Evolutionary conservation across 2,797 vertebrate genomes (phyloP).

Genomic region (Sphenopsis melanotis): DNA sequence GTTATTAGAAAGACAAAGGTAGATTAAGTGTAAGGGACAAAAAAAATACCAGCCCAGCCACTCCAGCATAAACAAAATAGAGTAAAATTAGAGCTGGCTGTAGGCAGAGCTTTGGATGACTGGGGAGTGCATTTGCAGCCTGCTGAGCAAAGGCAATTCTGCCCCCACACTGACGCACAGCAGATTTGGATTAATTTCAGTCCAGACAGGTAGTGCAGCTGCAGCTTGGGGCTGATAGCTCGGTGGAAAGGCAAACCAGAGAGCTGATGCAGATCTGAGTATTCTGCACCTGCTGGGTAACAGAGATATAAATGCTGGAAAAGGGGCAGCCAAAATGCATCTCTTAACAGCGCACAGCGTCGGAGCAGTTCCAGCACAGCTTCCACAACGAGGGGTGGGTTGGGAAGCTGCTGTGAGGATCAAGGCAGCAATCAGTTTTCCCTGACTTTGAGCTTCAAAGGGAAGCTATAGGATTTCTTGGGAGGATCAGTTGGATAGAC

Average conservation of each 20-base stretch:
- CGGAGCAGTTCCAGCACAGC: conserved; percentile 5
- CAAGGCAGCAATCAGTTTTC: neutral
- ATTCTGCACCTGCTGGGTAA: conserved; percentile 14
- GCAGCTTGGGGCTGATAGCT: neutral
- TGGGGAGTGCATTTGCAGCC: conserved; percentile 27
- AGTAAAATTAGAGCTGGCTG: conserved; percentile 38
- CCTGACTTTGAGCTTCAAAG: neutral
- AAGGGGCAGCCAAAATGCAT: neutral
- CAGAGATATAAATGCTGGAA: neutral
- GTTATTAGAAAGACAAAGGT: conserved; percentile 18
- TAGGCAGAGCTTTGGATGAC: conserved; percentile 44
- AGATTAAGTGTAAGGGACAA: neutral
- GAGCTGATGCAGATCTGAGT: neutral
- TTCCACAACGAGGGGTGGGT: neutral
- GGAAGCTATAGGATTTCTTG: neutral
- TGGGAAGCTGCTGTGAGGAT: conserved; percentile 6
- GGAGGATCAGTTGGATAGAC: neutral
- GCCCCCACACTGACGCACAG: conserved; percentile 7
- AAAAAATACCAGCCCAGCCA: neutral
- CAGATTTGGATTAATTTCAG: conserved; percentile 24
- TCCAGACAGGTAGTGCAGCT: neutral
- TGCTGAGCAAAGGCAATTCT: neutral
- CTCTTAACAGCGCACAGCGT: neutral
- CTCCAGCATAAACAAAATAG: conserved; percentile 41
- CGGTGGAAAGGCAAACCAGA: neutral